Evolutionary conservation across 2,113 vertebrate genomes (phyloP).

Genomic region (Tachuris rubrigastra): DNA sequence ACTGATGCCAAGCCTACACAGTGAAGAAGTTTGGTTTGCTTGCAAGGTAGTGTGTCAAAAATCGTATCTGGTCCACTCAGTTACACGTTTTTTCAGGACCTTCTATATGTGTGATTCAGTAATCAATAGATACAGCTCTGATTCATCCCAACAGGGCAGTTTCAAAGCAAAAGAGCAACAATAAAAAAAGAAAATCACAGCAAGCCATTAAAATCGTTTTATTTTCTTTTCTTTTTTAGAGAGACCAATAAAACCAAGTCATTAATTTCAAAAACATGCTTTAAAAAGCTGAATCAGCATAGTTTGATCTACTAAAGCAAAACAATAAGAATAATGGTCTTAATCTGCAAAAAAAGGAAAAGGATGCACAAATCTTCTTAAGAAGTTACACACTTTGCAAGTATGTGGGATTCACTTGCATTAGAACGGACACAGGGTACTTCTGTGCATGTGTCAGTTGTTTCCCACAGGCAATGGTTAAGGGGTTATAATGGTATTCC

Average conservation of each 20-base stretch:
- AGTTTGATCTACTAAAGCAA: conserved; percentile 41
- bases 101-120: not conserved
- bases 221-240: not conserved
- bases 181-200: not conserved
- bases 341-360: conserved; percentile 8
- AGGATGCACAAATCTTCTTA: not conserved
- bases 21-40: not conserved
- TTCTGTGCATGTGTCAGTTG: not conserved
- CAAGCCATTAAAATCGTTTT: conserved; percentile 16
- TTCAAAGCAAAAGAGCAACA: not conserved
- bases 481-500: not conserved
- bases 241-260: conserved; percentile 16
- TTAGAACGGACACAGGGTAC: not conserved
- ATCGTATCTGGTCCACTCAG: not conserved
- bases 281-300: conserved; percentile 38
- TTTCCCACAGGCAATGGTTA: not conserved
- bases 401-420: not conserved
- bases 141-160: not conserved
- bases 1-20: not conserved
- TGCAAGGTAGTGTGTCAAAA: not conserved
- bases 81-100: not conserved
- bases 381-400: not conserved
- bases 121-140: not conserved
- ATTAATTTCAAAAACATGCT: conserved; percentile 48
- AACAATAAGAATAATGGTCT: not conserved